Base-by-base conservation (phyloP, 1,140 invertebrate genomes). In the Megalonaias nervosa region DNA sequence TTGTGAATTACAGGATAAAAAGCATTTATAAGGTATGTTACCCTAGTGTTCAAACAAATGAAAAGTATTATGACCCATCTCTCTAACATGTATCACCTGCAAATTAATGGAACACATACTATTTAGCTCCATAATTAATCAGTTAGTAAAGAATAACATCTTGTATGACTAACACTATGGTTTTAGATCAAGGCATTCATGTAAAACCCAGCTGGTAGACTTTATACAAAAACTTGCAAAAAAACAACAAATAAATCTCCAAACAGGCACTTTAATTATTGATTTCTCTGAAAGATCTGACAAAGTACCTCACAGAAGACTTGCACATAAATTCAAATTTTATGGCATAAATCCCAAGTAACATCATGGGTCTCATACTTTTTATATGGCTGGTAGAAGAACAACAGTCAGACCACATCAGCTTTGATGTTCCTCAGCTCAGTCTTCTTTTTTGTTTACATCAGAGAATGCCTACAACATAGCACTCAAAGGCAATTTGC, bases 81-180 rank as follows among this genome's bases (percentile, higher is more conserved):
- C 74, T 21, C 66, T 84, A 16, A 85, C 81, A 16, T 81, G 73
- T 26, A 84, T 81, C 9, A 58, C 65, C 12, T 84, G 82, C 60
- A 82, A 84, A 81, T 31, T 85, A 6, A 64, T 84, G 69, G 76
- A 85, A 76, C 67, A 72, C 67, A 72, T 76, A 23, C 75, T 82
- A 26, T 69, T 67, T 38, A 80, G 70, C 48, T 38, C 74, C 65
- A 75, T 82, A 19, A 82, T 82, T 68, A 59, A 31, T 1, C 71
- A 80, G 17, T n/a, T 72, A 15, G 68, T 77, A 59, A 77, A n/a
- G 9, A 74, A 80, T 38, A 70, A 74, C 23, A 76, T 83, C 21
- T 31, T 83, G 1, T 72, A 80, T 67, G 58, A 74, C 26, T n/a
- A 73, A 14, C 75, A 82, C 67, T 72, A 78, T 62, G 78, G 82